Evolutionary conservation across 2,888 invertebrate species (phyloP), one percentile per base, ranked within the genome.

Genomic region (Drosophila rellima): DNA sequence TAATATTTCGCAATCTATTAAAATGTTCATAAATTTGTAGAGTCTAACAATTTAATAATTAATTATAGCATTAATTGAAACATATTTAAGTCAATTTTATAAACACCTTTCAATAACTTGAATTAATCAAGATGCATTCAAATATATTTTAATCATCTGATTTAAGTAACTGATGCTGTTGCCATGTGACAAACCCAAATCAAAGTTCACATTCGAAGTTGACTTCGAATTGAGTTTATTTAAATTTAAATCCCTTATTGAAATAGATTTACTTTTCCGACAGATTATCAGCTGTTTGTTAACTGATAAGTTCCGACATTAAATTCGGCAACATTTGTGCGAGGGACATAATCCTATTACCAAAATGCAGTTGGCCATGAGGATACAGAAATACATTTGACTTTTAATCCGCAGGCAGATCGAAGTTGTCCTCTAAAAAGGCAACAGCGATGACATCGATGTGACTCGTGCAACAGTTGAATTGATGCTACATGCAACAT

Each of bases 291-390:
- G 4, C 17, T 15, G 40, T 42, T 50, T 57, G 44, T 50, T 26
- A 40, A 50, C 42, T 44, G 70, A 64, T 60, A 64, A 60, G 31
- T 26, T 17, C 29, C 23, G 64, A 52, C 59, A 71, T 55, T 70
- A 39, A 45, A 18, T n/a, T 54, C 33, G 40, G 39, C 35, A 57
- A 48, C 26, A 69, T 29, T 68, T 71, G 52, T 37, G 68, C 50
- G 48, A 75, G 64, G 64, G 33, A 64, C 35, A 54, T 63, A 76
- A 76, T 76, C 65, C 77, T 55, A 63, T 76, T 47, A 59, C 59
- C 23, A 61, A 74, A 72, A 69, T 56, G 70, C 51, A 26, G 7
- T 50, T 7, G 40, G 7, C 37, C 33, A 17, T 2, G 7, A 15
- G 37, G 44, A 57, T 15, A 20, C 15, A 40, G 26, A 39, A 15